Evolutionary conservation across 2,888 invertebrate species (phyloP).

Genomic region (Molorchus minor): DNA sequence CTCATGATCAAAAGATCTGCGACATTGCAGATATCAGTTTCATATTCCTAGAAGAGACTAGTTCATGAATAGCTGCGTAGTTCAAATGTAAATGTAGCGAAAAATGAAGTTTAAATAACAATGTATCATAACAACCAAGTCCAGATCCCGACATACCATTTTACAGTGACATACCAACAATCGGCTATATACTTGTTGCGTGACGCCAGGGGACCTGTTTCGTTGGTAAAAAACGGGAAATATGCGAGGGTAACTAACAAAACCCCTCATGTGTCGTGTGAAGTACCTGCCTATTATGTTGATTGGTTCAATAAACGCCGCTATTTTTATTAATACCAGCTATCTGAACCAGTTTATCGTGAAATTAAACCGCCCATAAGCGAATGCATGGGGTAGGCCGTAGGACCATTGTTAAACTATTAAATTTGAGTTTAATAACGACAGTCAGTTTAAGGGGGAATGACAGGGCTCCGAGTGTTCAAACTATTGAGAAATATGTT

Average conservation of each 20-base stretch:
- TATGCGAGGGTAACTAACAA: conserved; percentile 47
- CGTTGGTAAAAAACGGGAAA: conserved; percentile 51
- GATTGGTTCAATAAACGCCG: conserved; percentile 40
- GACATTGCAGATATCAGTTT: conserved; percentile 16
- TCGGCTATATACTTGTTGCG: conserved; percentile 48
- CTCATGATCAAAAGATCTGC: not conserved
- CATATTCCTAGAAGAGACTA: conserved; percentile 13
- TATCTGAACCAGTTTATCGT: conserved; percentile 24
- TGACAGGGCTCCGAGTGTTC: too few relatives aligned
- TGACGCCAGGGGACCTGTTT: conserved; percentile 47
- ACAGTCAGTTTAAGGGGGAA: too few relatives aligned
- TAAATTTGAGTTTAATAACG: too few relatives aligned
- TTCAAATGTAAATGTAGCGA: conserved; percentile 20
- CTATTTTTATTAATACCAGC: conserved; percentile 31
- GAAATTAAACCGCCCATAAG: conserved; percentile 14
- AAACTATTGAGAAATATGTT: too few relatives aligned
- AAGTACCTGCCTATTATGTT: conserved; percentile 53
- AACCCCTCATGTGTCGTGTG: conserved; percentile 48
- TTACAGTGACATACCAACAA: conserved; percentile 35
- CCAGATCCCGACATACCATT: conserved; percentile 20
- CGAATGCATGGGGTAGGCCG: conserved; percentile 1
- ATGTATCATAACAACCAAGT: conserved; percentile 42
- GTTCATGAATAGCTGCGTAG: conserved; percentile 12
- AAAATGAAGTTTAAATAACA: conserved; percentile 45
- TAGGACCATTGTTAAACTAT: not conserved